These are phyloP conservation scores for Gobius niger DNA, from an alignment of 2,113 vertebrate species.

Conservation along the genomic window DNA sequence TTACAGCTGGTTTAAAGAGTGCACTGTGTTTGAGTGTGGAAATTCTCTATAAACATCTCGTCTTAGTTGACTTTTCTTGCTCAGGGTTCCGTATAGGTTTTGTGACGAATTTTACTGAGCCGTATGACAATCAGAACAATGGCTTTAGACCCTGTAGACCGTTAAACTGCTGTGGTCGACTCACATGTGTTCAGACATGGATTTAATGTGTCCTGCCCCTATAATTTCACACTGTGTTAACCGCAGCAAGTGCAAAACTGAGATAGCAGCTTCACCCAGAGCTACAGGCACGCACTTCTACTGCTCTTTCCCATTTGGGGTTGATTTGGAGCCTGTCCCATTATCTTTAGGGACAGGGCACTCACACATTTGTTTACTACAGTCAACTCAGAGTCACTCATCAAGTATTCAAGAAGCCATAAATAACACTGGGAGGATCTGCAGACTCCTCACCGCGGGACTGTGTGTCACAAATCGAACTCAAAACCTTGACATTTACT, in stretches of 20 bases:
- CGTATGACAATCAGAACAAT: conserved; percentile 13
- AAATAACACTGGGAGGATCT: too few relatives aligned
- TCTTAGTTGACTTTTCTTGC: background rate
- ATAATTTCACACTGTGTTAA: conserved; percentile 67
- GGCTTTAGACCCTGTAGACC: conserved; percentile 15
- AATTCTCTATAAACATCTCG: too few relatives aligned
- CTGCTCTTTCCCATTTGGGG: background rate
- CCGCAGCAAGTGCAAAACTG: conserved; percentile 38
- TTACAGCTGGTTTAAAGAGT: too few relatives aligned
- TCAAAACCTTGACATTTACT: background rate
- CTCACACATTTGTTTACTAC: background rate
- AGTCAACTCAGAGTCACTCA: too few relatives aligned
- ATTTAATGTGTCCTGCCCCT: conserved; percentile 9
- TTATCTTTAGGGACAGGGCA: background rate
- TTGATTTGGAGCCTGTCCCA: background rate
- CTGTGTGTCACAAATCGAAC: background rate
- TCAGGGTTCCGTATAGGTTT: background rate
- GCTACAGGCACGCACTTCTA: conserved; percentile 36
- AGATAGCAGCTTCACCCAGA: conserved; percentile 42
- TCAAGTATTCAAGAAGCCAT: too few relatives aligned
- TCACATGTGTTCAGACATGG: conserved; percentile 23
- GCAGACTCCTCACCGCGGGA: too few relatives aligned
- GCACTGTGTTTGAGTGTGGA: too few relatives aligned
- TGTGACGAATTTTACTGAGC: background rate
- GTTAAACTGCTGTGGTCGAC: background rate